Base-by-base conservation (phyloP, 2,797 vertebrate species). In the Chaetodon trifasciatus region DNA sequence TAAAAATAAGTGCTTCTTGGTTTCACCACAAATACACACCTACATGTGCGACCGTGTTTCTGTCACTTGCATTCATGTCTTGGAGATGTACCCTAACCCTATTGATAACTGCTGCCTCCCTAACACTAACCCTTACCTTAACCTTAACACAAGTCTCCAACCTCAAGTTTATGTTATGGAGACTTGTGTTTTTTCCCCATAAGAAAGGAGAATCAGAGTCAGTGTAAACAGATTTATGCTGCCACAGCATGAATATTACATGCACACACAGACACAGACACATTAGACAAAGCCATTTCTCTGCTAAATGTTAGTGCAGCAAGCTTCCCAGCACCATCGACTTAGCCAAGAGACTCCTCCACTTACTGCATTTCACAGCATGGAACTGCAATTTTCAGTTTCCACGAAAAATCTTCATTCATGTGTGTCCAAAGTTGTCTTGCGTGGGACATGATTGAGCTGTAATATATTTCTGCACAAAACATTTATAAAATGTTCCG, bases 381-480 rank as follows among this genome's bases (percentile, higher is more conserved):
- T 42, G 6, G 3, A 60, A 63, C 64, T 70, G 35, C 9, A 23
- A 16, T 52, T 49, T 37, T 21, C 8, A 70, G 37, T 21, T 68
- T 64, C 5, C 19, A 24, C 32, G 5, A 24, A 6, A 11, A 19
- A 32, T 11, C 0, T 11, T 21, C 9, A 53, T 8, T 53, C 3
- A 32, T 12, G 6, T 24, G 17, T 32, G 19, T 52, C 17, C 15
- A 64, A 24, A 10, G 11, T 56, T 24, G 56, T 21, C 17, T 39
- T 57, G 11, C 13, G 1, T 24, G 4, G 21, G 1, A 67, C 2
- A 19, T 37, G 7, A 60, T 58, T 64, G 17, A 69, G 3, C 44
- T 82, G 61, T 47, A 16, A 58, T 71, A 0, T 11, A 8, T 49
- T 79, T 67, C 16, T 49, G 42, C 40, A 21, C 6, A 28, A 44